These are phyloP conservation scores for Perca schrenkii DNA, from an alignment of 2,113 vertebrate genomes.

Conservation along the genomic window DNA sequence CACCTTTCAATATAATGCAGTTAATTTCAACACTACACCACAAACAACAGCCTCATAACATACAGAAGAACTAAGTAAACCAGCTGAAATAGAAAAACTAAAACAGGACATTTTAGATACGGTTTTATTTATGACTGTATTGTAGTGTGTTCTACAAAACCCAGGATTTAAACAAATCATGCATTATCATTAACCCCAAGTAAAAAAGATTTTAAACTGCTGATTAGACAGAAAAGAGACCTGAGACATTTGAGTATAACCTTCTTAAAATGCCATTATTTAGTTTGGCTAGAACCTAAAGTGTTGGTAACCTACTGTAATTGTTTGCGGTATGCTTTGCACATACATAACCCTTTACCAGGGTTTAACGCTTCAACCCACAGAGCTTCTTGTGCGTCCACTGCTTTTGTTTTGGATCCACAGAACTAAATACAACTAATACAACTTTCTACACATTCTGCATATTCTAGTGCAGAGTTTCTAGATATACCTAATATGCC, in stretches of 20 bases:
- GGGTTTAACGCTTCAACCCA: not conserved
- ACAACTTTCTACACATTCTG: not conserved
- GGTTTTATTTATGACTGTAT: not conserved
- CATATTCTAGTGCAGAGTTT: not conserved
- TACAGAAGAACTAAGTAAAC: not conserved
- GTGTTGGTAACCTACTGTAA: not conserved
- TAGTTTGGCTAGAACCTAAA: not conserved
- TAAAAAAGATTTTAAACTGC: not conserved
- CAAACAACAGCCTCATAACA: not conserved
- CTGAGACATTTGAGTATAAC: not conserved
- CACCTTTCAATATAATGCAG: not conserved
- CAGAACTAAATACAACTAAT: too few species aligned
- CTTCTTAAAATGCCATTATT: not conserved
- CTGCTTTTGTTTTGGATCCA: not conserved
- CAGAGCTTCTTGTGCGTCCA: not conserved
- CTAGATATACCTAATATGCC: not conserved
- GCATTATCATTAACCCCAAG: not conserved
- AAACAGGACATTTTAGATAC: not conserved
- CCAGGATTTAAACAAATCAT: not conserved
- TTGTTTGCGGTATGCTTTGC: not conserved
- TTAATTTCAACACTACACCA: not conserved
- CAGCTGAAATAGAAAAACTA: not conserved
- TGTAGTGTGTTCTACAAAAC: not conserved
- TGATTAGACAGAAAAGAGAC: not conserved
- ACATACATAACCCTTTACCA: not conserved